A percentile compares a stretch with the other conserved stretches of the same genome.
Conservation (phyloP, 1,140 invertebrate species). For the Trichogramma pretiosum region DNA sequence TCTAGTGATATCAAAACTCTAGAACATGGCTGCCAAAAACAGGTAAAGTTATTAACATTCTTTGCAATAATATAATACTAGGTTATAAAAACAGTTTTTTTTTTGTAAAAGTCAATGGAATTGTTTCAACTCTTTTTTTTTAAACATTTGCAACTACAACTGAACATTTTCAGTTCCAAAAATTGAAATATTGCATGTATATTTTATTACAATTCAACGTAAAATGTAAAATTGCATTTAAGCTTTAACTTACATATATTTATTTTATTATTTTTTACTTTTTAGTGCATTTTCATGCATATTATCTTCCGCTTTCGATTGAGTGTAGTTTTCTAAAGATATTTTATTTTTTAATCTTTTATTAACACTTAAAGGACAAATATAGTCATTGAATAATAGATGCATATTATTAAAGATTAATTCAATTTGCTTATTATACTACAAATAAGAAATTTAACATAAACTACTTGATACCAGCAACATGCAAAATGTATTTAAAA, state of each 20-base stretch:
- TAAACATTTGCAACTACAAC: too few species aligned
- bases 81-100: too few species aligned
- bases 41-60: constrained; percentile 4
- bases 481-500: too few species aligned
- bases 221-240: not conserved
- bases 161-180: too few species aligned
- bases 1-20: too few species aligned
- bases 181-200: not conserved
- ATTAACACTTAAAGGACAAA: not conserved
- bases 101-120: too few species aligned
- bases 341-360: constrained; percentile 16
- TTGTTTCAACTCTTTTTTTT: too few species aligned
- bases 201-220: not conserved
- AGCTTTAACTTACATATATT: not conserved
- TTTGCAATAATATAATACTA: not conserved
- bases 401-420: not conserved
- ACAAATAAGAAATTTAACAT: too few species aligned
- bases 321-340: constrained; percentile 3
- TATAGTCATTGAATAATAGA: not conserved
- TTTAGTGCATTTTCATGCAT: constrained; percentile 17
- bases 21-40: constrained; percentile 13
- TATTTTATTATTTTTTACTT: constrained; percentile 7
- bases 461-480: too few species aligned
- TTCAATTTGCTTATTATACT: too few species aligned
- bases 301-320: constrained; percentile 19